Base-by-base conservation (phyloP, 2,113 vertebrate genomes). In the Otis tarda region DNA sequence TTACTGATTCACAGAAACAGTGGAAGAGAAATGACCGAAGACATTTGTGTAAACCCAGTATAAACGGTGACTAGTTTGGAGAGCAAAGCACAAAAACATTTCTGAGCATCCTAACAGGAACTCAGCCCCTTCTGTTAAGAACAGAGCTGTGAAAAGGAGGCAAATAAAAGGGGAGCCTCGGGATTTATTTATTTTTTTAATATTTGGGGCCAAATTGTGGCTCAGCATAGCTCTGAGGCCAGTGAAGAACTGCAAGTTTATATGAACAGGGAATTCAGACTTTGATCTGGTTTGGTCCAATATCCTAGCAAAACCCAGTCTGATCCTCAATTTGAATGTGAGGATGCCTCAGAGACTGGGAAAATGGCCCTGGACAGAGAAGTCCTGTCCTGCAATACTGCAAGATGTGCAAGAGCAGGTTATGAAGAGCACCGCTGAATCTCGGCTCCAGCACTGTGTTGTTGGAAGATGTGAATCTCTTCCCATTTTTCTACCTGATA, bases 41-140 rank as follows among this genome's bases (percentile, higher is more conserved):
- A 35, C 41, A 43, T 84, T 69, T 70, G 55, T 80, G 75, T 64
- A 67, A 68, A 80, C 68, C 83, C 92, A 93, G 95, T 30, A 85
- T 52, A 93, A 95, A 97, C 82, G 95, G 57, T 37, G 27, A 37
- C 67, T 90, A 84, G 74, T 93, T 84, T 95, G 78, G 74, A 87
- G 79, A 90, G 45, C 35, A 70, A 67, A 67, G 25, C 31, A 57
- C 30, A 33, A 4, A 56, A 86, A 33, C 59, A 90, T 91, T 94
- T 96, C 90, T 95, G 75, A 88, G 86, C 88, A 95, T 76, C 71
- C 57, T 33, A 79, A 56, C 28, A 86, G 33, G 45, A 41, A 28
- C 22, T 87, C 7, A 41, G 52, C 19, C 84, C 12, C 35, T 95
- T 57, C 47, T 39, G 27, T 47, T 77, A 53, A 23, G 16, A 52